A percentile compares a stretch with the other conserved stretches of the same genome.
These are phyloP conservation scores for Hypanus sabinus DNA, from an alignment of 2,113 vertebrate species.

Conservation along the genomic window DNA sequence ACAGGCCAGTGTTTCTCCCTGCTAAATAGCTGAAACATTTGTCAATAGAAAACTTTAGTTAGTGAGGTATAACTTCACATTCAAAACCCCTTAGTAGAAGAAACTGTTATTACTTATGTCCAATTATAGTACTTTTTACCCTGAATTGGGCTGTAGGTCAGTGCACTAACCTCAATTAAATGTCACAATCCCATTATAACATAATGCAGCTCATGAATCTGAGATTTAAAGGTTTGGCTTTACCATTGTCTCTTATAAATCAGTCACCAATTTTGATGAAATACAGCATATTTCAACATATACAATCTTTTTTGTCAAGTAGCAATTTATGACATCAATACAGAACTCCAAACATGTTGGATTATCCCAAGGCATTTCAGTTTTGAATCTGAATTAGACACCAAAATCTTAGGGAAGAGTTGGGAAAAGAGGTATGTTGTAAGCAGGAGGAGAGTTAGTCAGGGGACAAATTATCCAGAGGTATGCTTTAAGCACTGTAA, in stretches of 20 bases:
- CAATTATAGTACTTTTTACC: not conserved
- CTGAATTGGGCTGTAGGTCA: not conserved
- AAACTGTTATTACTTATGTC: not conserved
- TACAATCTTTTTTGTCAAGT: not conserved
- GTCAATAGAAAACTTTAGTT: conserved; percentile 16
- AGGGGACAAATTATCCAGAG: too few species aligned
- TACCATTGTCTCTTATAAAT: not conserved
- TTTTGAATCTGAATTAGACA: not conserved
- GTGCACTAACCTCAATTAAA: conserved; percentile 15
- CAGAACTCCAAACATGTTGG: too few species aligned
- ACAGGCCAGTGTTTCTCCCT: not conserved
- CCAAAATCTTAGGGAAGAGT: not conserved
- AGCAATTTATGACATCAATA: not conserved
- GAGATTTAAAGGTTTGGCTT: not conserved
- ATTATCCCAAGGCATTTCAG: not conserved
- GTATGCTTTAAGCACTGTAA: not conserved
- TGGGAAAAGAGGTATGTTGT: not conserved
- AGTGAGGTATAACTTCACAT: not conserved
- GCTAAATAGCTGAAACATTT: not conserved
- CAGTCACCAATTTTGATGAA: not conserved
- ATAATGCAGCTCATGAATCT: conserved; percentile 2
- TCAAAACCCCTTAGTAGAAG: not conserved
- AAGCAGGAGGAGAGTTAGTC: not conserved
- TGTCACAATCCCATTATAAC: not conserved
- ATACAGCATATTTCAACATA: not conserved